A percentile compares a stretch with the other conserved stretches of the same genome.
Evolutionary conservation across 2,113 vertebrate species (phyloP).

Genomic region (Etheostoma spectabile): DNA sequence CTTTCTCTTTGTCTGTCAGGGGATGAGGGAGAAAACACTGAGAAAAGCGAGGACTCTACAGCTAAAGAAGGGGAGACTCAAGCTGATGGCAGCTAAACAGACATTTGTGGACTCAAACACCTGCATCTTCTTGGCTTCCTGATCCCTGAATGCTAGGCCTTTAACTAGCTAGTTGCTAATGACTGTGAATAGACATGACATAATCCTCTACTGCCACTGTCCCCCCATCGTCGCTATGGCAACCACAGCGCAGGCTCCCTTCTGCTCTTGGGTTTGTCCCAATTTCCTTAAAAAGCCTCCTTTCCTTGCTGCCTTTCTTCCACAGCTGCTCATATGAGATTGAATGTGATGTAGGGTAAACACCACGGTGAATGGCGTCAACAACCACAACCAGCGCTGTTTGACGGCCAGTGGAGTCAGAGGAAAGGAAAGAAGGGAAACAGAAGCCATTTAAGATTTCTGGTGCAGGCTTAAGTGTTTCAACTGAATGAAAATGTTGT

Average conservation of each 20-base stretch:
- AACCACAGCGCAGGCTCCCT: slow-evolving; percentile 17
- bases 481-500: slow-evolving; percentile 4
- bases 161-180: slow-evolving; percentile 21
- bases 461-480: neutral
- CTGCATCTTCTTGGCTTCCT: neutral
- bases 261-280: slow-evolving; percentile 24
- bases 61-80: slow-evolving; percentile 64
- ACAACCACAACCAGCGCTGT: neutral
- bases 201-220: slow-evolving; percentile 29
- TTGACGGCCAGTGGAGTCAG: neutral
- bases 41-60: slow-evolving; percentile 55
- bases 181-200: slow-evolving; percentile 26
- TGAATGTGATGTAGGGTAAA: slow-evolving; percentile 16
- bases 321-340: slow-evolving; percentile 7
- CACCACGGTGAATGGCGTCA: neutral
- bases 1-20: slow-evolving; percentile 41
- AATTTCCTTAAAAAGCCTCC: slow-evolving; percentile 30
- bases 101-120: slow-evolving; percentile 13
- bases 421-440: neutral
- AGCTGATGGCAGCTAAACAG: slow-evolving; percentile 53
- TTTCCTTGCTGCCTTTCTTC: slow-evolving; percentile 31
- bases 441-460: slow-evolving; percentile 2
- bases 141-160: slow-evolving; percentile 10
- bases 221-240: slow-evolving; percentile 25
- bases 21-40: slow-evolving; percentile 55